A percentile compares a stretch with the other conserved stretches of the same genome.
These are phyloP conservation scores for Corythaeola cristata DNA, from an alignment of 2,113 vertebrate species.

Conservation along the genomic window DNA sequence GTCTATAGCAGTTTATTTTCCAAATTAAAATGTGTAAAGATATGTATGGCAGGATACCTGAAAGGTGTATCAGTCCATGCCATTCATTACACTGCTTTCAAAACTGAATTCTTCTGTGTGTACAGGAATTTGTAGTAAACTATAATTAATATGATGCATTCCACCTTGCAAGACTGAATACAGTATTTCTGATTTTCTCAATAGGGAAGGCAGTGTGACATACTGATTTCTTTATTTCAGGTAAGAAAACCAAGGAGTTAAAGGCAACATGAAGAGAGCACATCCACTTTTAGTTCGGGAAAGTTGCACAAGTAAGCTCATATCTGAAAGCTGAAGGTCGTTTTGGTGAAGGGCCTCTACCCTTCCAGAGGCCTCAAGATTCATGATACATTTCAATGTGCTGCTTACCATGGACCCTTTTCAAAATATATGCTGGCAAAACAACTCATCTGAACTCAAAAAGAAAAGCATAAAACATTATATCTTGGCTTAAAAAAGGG, in stretches of 20 bases:
- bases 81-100: background rate
- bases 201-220: background rate
- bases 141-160: background rate
- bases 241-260: background rate
- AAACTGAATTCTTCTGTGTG: background rate
- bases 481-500: conserved; percentile 33
- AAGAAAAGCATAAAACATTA: conserved; percentile 14
- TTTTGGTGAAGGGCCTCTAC: background rate
- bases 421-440: conserved; percentile 49
- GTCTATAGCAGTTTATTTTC: background rate
- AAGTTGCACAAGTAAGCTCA: background rate
- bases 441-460: conserved; percentile 14
- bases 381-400: background rate
- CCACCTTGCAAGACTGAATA: background rate
- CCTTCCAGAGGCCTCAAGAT: background rate
- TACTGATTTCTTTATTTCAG: background rate
- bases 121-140: background rate
- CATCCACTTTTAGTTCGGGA: background rate
- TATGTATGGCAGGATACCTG: background rate
- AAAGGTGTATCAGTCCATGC: background rate
- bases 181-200: background rate
- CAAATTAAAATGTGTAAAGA: background rate
- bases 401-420: background rate
- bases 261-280: background rate
- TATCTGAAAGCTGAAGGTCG: background rate